Percentiles rank a stretch among this genome's conserved stretches.
Conservation (phyloP, 2,113 vertebrate genomes). For the Chaetura pelagica region DNA sequence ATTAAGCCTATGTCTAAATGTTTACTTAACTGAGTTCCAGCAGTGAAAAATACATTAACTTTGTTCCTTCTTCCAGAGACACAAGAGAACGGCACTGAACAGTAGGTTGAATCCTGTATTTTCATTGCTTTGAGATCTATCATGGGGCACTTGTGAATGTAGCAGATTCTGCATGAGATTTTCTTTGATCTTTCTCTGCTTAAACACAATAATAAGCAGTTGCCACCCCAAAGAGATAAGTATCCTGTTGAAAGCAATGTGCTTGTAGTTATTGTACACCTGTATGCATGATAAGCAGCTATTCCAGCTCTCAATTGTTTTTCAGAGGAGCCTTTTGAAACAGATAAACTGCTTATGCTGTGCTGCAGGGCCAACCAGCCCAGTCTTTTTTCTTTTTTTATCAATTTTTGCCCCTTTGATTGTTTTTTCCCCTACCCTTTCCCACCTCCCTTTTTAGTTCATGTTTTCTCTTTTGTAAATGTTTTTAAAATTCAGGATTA, state of each 20-base stretch:
- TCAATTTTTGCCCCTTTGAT: neutral
- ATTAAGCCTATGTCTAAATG: neutral
- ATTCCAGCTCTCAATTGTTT: neutral
- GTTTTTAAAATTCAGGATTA: neutral
- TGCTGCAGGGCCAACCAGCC: neutral
- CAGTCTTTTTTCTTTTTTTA: neutral
- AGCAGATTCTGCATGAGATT: neutral
- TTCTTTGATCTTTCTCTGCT: neutral
- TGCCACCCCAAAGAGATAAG: neutral
- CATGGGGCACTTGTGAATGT: neutral
- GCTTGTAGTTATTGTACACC: neutral
- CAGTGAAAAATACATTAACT: neutral
- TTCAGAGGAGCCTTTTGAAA: neutral
- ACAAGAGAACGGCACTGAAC: constrained; percentile 76
- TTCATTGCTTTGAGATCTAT: neutral
- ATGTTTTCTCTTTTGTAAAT: neutral
- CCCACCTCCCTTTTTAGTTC: neutral
- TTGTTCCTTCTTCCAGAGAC: constrained; percentile 67
- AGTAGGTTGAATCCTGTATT: constrained; percentile 68
- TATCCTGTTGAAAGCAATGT: neutral
- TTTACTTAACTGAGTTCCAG: neutral
- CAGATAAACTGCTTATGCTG: neutral
- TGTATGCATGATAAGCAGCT: neutral
- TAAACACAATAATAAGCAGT: neutral
- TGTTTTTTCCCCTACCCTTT: neutral